Evolutionary conservation across 1,140 invertebrate genomes (phyloP).

Genomic region (Zaprionus nigranus): DNA sequence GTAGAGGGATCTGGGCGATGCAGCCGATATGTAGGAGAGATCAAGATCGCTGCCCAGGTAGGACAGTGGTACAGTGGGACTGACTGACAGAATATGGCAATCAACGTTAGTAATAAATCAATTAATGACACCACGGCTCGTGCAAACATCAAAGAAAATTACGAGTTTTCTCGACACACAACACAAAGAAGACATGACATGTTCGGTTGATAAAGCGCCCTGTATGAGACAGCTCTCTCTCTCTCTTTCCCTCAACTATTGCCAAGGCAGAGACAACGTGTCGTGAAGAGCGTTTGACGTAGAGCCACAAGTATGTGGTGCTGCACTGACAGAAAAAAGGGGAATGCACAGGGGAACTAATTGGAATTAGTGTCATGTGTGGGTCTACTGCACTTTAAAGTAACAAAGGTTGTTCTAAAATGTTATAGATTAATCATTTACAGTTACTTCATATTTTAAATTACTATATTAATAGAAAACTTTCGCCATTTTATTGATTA

Average conservation of each 20-base stretch:
- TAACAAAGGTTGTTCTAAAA: too few relatives aligned
- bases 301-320: neutral
- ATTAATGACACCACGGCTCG: constrained; percentile 65
- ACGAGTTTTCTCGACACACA: constrained; percentile 63
- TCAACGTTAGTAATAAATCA: constrained; percentile 69
- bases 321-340: neutral
- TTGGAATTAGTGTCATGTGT: too few relatives aligned
- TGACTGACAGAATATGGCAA: constrained; percentile 38
- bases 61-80: neutral
- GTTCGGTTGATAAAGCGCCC: constrained; percentile 54
- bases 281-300: constrained; percentile 34
- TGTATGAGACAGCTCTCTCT: too few relatives aligned
- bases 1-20: constrained; percentile 10
- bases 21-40: constrained; percentile 7
- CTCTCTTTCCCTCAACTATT: neutral
- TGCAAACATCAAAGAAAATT: constrained; percentile 78
- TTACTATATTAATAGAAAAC: too few relatives aligned
- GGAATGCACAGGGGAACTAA: neutral
- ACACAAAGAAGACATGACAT: constrained; percentile 48
- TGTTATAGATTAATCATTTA: too few relatives aligned
- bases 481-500: too few relatives aligned
- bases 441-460: too few relatives aligned
- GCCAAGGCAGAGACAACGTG: constrained; percentile 40
- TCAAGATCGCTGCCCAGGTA: constrained; percentile 5
- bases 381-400: too few relatives aligned